Evolutionary conservation across 1,140 invertebrate species (phyloP).

Genomic region (Myzus persicae): DNA sequence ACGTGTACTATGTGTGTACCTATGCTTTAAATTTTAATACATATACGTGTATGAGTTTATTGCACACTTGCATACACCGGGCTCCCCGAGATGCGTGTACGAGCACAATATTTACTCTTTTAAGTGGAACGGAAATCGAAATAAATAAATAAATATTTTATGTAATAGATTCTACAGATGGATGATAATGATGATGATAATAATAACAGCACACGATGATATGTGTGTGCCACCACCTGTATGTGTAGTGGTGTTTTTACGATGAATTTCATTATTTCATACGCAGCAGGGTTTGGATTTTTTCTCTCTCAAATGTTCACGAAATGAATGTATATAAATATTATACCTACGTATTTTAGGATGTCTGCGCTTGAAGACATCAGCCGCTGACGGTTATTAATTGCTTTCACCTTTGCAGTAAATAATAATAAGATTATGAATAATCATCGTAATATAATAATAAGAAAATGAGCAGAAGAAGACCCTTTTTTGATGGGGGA

Average conservation of each 20-base stretch:
- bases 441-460: constrained; percentile 19
- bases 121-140: neutral
- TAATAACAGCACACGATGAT: neutral
- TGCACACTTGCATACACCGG: neutral
- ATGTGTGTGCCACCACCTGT: neutral
- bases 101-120: neutral
- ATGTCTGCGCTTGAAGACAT: neutral
- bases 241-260: neutral
- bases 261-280: neutral
- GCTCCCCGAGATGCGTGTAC: neutral
- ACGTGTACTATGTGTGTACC: neutral
- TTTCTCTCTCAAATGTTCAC: neutral
- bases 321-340: neutral
- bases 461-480: constrained; percentile 17
- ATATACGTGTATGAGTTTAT: neutral
- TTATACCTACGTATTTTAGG: neutral
- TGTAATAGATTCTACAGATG: neutral
- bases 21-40: neutral
- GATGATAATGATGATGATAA: neutral
- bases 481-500: neutral
- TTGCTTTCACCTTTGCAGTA: constrained; percentile 1
- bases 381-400: constrained; percentile 28
- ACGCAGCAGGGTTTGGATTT: neutral
- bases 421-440: constrained; percentile 46
- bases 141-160: neutral